These are phyloP conservation scores for Cephus cinctus DNA, from an alignment of 1,140 invertebrate species.

Conservation along the genomic window DNA sequence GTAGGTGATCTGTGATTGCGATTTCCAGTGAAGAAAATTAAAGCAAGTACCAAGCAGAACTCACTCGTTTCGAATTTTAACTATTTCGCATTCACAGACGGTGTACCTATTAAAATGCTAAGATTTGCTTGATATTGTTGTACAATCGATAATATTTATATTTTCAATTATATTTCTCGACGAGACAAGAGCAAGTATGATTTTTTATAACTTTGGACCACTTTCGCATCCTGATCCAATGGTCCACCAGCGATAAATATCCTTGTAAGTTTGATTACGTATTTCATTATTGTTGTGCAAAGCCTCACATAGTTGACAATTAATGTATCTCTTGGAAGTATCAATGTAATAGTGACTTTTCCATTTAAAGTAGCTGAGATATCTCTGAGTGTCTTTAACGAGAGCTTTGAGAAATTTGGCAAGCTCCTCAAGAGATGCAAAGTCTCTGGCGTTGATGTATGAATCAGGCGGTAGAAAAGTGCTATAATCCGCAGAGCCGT, in stretches of 20 bases:
- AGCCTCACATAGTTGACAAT: not conserved
- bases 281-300: not conserved
- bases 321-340: not conserved
- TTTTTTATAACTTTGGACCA: too few relatives aligned
- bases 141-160: too few relatives aligned
- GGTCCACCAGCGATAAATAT: not conserved
- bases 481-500: slow-evolving; percentile 56
- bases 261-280: slow-evolving; percentile 22
- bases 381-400: slow-evolving; percentile 38
- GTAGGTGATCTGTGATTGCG: too few relatives aligned
- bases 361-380: slow-evolving; percentile 55
- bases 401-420: slow-evolving; percentile 52
- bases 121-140: too few relatives aligned
- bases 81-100: too few relatives aligned
- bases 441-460: slow-evolving; percentile 58
- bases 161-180: too few relatives aligned
- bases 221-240: not conserved
- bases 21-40: too few relatives aligned
- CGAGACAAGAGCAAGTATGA: too few relatives aligned
- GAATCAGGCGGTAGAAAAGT: slow-evolving; percentile 56
- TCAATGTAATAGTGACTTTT: slow-evolving; percentile 1
- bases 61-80: too few relatives aligned
- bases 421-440: slow-evolving; percentile 45
- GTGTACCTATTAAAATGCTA: too few relatives aligned
- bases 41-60: too few relatives aligned